These are phyloP conservation scores for Notodonta dromedarius DNA, from an alignment of 2,888 invertebrate genomes.

Conservation along the genomic window DNA sequence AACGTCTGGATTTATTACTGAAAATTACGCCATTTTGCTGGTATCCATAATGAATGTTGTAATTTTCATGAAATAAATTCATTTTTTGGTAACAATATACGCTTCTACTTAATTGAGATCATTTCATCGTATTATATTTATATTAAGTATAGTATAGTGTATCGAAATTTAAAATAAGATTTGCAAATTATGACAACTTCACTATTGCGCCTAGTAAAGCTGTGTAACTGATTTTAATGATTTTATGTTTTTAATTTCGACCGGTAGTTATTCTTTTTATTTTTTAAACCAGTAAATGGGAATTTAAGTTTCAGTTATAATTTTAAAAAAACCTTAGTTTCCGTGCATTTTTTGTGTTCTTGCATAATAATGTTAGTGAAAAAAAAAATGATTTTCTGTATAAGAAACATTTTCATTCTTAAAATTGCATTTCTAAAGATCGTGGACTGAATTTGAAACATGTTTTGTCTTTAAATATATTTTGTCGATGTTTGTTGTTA, in stretches of 20 bases:
- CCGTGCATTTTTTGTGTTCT: conserved; percentile 54
- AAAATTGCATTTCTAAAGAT: conserved; percentile 83
- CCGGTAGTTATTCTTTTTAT: conserved; percentile 57
- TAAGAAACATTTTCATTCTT: conserved; percentile 70
- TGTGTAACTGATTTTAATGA: conserved; percentile 45
- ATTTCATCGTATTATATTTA: conserved; percentile 81
- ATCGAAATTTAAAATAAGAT: conserved; percentile 72
- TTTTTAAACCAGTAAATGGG: conserved; percentile 61
- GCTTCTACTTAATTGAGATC: conserved; percentile 80
- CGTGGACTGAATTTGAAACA: conserved; percentile 81
- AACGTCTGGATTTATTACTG: conserved; percentile 51
- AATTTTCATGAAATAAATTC: conserved; percentile 55
- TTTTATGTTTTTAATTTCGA: conserved; percentile 52
- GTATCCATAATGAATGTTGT: conserved; percentile 37
- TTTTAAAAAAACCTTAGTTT: conserved; percentile 50
- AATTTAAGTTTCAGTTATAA: conserved; percentile 66
- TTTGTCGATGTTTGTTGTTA: conserved; percentile 85
- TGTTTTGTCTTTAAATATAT: conserved; percentile 84
- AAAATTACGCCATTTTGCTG: conserved; percentile 42
- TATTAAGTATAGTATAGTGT: conserved; percentile 79
- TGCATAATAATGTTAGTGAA: conserved; percentile 78
- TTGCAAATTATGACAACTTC: conserved; percentile 80
- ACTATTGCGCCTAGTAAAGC: conserved; percentile 54
- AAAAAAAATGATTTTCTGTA: conserved; percentile 64
- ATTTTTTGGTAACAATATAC: conserved; percentile 72